Evolutionary conservation across 2,888 invertebrate genomes (phyloP).

Genomic region (Matsumyia berberina): DNA sequence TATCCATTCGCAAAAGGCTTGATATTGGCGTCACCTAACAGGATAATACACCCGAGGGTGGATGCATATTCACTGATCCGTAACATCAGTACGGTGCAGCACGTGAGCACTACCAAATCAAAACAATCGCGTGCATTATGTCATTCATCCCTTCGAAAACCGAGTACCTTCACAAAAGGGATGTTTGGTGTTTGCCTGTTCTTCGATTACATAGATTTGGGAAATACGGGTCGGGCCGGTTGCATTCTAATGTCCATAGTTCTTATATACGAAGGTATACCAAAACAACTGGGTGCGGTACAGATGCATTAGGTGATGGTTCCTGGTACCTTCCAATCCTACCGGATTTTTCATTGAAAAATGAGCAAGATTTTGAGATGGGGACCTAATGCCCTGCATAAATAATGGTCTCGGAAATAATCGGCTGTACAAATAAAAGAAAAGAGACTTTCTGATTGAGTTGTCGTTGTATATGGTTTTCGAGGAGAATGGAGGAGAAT

Average conservation of each 20-base stretch:
- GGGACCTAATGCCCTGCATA: conserved; percentile 11
- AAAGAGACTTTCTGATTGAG: conserved; percentile 1
- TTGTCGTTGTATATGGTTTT: background rate
- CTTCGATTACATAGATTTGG: conserved; percentile 20
- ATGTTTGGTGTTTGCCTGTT: conserved; percentile 26
- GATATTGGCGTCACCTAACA: conserved; percentile 2
- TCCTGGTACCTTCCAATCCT: background rate
- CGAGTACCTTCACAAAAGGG: conserved; percentile 14
- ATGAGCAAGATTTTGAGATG: conserved; percentile 20
- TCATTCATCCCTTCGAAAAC: conserved; percentile 5
- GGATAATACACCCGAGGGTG: conserved; percentile 10
- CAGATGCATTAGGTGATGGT: background rate
- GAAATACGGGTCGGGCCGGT: conserved; percentile 26
- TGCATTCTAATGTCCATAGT: no score
- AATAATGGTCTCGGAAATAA: conserved; percentile 27
- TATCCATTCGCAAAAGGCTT: conserved; percentile 3
- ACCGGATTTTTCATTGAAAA: conserved; percentile 28
- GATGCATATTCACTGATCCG: conserved; percentile 28
- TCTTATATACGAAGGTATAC: background rate
- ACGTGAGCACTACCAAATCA: conserved; percentile 13
- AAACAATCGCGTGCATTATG: conserved; percentile 25
- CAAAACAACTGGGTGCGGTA: conserved; percentile 15
- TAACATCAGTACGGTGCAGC: conserved; percentile 19
- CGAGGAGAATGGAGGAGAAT: conserved; percentile 15
- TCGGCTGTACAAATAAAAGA: conserved; percentile 9